Conservation (phyloP, 2,888 invertebrate genomes). For the Agriotes lineatus region DNA sequence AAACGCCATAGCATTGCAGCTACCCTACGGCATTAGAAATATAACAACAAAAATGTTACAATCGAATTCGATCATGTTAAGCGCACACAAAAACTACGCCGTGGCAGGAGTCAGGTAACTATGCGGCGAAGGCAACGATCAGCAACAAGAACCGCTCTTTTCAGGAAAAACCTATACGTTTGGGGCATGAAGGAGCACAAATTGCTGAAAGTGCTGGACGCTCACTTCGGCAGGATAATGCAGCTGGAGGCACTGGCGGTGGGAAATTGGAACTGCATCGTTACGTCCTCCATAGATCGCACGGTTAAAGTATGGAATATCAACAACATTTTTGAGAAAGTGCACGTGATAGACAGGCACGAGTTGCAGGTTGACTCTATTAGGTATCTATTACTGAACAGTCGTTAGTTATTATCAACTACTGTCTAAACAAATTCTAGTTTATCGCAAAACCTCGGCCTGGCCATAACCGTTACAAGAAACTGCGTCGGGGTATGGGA, state of each 20-base stretch:
- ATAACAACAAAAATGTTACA: conserved; percentile 92
- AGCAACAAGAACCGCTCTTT: conserved; percentile 5
- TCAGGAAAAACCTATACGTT: conserved; percentile 88
- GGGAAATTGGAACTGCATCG: conserved; percentile 92
- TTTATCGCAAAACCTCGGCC: conserved; percentile 80
- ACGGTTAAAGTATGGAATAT: conserved; percentile 99
- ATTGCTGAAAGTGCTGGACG: conserved; percentile 92
- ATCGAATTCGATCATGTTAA: conserved; percentile 93
- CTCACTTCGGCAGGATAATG: conserved; percentile 96
- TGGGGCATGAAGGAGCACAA: conserved; percentile 88
- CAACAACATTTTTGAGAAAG: conserved; percentile 98
- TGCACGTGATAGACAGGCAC: conserved; percentile 94
- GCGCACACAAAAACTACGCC: conserved; percentile 90
- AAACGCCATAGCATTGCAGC: conserved; percentile 75
- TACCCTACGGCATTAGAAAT: conserved; percentile 91
- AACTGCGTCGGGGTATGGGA: conserved; percentile 97
- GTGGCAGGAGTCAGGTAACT: conserved; percentile 92
- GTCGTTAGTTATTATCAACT: no score
- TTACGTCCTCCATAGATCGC: conserved; percentile 97
- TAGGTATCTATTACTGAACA: no score
- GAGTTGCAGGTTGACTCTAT: conserved; percentile 95
- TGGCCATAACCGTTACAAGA: conserved; percentile 93
- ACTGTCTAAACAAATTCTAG: no score
- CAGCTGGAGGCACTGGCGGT: conserved; percentile 89
- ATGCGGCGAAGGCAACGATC: neutral